A percentile compares a stretch with the other conserved stretches of the same genome.
phyloP scores from a whole-genome alignment of 2,797 vertebrate species.

The Balearica regulorum region DNA sequence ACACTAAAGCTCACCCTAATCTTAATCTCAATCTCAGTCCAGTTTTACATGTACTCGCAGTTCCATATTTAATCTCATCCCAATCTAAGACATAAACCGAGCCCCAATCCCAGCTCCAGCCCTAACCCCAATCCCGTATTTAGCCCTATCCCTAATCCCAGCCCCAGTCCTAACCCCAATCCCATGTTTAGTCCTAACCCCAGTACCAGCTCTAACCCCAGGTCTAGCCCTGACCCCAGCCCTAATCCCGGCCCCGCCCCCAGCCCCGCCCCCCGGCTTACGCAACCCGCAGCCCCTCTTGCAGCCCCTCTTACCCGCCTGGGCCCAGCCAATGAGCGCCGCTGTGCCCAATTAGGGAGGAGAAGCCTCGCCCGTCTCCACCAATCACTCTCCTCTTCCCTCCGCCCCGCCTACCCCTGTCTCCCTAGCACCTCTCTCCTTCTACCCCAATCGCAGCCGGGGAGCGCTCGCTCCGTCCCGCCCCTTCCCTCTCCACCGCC shows the following conservation, averaged over 20 bases:
- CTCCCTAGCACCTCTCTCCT: too few relatives aligned
- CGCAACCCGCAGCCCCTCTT: background rate
- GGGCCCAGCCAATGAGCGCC: background rate
- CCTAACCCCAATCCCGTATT: background rate
- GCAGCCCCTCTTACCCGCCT: too few relatives aligned
- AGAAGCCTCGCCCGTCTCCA: background rate
- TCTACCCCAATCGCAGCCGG: background rate
- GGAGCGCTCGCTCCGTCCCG: background rate
- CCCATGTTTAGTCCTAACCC: background rate
- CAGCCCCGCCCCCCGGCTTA: background rate
- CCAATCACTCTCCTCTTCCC: background rate
- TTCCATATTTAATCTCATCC: background rate
- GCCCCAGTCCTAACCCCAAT: background rate
- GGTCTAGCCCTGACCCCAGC: background rate
- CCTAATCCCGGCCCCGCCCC: background rate
- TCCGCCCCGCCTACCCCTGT: background rate
- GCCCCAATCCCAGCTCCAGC: background rate
- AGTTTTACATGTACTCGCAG: fast-evolving
- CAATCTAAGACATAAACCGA: background rate
- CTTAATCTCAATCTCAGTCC: too few relatives aligned
- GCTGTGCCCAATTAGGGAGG: background rate
- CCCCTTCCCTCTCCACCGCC: background rate
- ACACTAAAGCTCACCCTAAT: background rate
- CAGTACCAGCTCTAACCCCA: too few relatives aligned
- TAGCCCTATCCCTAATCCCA: too few relatives aligned